Evolutionary conservation across 1,140 invertebrate genomes (phyloP), one percentile per base, ranked within the genome.

Genomic region (Sycobia sp.): DNA sequence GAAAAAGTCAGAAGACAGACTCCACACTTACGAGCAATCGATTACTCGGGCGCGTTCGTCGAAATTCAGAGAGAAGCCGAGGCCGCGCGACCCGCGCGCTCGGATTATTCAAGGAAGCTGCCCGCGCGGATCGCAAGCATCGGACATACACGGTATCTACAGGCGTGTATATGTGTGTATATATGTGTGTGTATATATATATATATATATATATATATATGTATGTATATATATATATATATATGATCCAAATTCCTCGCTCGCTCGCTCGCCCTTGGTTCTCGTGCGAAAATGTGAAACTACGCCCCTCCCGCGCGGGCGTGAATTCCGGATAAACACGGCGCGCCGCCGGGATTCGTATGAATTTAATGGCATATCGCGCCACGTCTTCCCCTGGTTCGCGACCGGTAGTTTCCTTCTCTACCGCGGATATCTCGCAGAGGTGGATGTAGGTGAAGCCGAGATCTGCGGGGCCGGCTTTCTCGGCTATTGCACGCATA

Each of bases 361-460:
- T 80, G 76, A 78, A 80, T 80, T 80, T 77, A 76, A 79, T 76
- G 73, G 74, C 72, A 70, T 25, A 11, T 18, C 39, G 5, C 39
- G 4, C 39, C 23, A 18, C 16, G 34, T 39, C 38, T 27, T 25
- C 20, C 23, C 27, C 38, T 14, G 1, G 18, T 38, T 41, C 14
- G 2, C 13, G 10, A 14, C 18, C 18, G 67, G 55, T 61, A 62
- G 38, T 22, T 27, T 47, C 44, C n/a, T n/a, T n/a, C n/a, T n/a
- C n/a, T n/a, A n/a, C n/a, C n/a, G n/a, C n/a, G n/a, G n/a, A n/a
- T n/a, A n/a, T n/a, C n/a, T n/a, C n/a, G n/a, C n/a, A n/a, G n/a
- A n/a, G n/a, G n/a, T n/a, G n/a, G n/a, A n/a, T n/a, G n/a, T n/a
- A n/a, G n/a, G n/a, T n/a, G n/a, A n/a, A n/a, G n/a, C n/a, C n/a